Evolutionary conservation across 2,888 invertebrate species (phyloP).

Genomic region (Drosophila sordidapex): DNA sequence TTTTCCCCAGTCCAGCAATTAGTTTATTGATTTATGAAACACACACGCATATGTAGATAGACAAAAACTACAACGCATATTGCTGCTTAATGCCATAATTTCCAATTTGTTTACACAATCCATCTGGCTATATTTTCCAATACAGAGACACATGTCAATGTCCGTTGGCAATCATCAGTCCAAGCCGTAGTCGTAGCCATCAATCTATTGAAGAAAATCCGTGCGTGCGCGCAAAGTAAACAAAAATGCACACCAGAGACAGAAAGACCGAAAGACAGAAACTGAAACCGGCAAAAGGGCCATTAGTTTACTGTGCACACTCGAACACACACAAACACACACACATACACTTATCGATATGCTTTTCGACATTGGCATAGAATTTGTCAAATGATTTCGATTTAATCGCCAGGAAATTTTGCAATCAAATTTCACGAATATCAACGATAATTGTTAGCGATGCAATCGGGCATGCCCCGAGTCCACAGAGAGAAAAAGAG

Average conservation of each 20-base stretch:
- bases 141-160: slow-evolving; percentile 50
- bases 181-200: slow-evolving; percentile 59
- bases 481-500: slow-evolving; percentile 43
- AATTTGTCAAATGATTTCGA: slow-evolving; percentile 81
- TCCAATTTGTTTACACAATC: slow-evolving; percentile 78
- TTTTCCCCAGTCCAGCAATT: slow-evolving; percentile 44
- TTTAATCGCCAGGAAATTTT: slow-evolving; percentile 83
- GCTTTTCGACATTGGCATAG: slow-evolving; percentile 31
- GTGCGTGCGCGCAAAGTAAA: slow-evolving; percentile 72
- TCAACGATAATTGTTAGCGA: slow-evolving; percentile 77
- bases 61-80: slow-evolving; percentile 54
- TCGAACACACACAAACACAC: slow-evolving; percentile 12
- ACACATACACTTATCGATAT: slow-evolving; percentile 1
- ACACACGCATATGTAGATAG: slow-evolving; percentile 10
- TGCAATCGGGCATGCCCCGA: slow-evolving; percentile 37
- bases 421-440: slow-evolving; percentile 80
- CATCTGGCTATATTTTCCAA: slow-evolving; percentile 74
- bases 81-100: slow-evolving; percentile 75
- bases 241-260: slow-evolving; percentile 44
- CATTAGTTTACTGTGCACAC: slow-evolving; percentile 44
- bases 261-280: slow-evolving; percentile 16
- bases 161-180: slow-evolving; percentile 61
- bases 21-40: slow-evolving; percentile 53
- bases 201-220: slow-evolving; percentile 74
- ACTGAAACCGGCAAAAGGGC: slow-evolving; percentile 30